phyloP scores from a whole-genome alignment of 2,888 invertebrate species.

The Mimumesa dahlbomi region DNA sequence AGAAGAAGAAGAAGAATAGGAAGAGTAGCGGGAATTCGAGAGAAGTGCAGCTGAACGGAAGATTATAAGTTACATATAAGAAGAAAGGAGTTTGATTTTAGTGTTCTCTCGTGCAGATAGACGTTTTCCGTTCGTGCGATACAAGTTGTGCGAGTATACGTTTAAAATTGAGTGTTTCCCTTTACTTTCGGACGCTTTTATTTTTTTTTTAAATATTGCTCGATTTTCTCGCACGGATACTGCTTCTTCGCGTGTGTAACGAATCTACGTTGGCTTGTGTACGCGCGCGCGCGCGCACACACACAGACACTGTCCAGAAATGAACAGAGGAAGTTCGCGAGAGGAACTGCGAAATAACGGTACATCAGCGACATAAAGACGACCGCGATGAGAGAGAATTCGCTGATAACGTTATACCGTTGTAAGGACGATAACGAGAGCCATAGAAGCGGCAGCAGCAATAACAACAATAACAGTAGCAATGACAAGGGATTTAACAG shows the following conservation, averaged over 20 bases:
- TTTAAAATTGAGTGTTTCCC: too few relatives aligned
- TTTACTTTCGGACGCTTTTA: too few relatives aligned
- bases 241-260: too few relatives aligned
- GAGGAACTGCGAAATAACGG: slow-evolving; percentile 32
- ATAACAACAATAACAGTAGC: slow-evolving; percentile 4
- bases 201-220: too few relatives aligned
- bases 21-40: neutral
- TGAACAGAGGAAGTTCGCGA: neutral
- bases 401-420: slow-evolving; percentile 35
- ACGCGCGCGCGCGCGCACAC: slow-evolving; percentile 43
- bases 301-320: slow-evolving; percentile 21
- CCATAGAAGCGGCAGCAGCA: slow-evolving; percentile 12
- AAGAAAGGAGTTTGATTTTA: neutral
- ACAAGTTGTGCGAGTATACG: too few relatives aligned
- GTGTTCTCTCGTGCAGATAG: neutral
- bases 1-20: slow-evolving; percentile 28
- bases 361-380: slow-evolving; percentile 13
- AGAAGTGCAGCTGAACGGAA: slow-evolving; percentile 3
- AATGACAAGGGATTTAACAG: slow-evolving; percentile 47
- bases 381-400: slow-evolving; percentile 45
- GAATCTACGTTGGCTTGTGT: too few relatives aligned
- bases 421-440: slow-evolving; percentile 48
- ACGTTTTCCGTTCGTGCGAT: too few relatives aligned
- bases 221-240: too few relatives aligned
- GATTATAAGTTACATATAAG: slow-evolving; percentile 3